phyloP scores from a whole-genome alignment of 2,888 invertebrate species.

The Oscheius sp. region DNA sequence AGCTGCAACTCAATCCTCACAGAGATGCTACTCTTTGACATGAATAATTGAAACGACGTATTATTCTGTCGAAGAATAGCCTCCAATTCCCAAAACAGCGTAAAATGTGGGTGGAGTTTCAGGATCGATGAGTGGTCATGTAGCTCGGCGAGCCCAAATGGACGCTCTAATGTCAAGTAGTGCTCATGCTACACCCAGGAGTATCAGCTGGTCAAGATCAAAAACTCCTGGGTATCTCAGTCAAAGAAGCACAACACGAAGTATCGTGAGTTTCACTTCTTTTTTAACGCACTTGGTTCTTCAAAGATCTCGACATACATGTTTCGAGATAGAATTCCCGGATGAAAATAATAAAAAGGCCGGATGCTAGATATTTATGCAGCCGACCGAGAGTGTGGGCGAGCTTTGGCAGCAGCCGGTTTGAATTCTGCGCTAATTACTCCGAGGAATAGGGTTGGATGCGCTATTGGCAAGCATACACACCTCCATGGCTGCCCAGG shows the following conservation, averaged over 20 bases:
- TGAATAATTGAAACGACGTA: not conserved
- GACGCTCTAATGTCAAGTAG: conserved; percentile 35
- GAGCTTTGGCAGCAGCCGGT: conserved; percentile 23
- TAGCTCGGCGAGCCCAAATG: conserved; percentile 37
- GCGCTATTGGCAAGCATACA: conserved; percentile 25
- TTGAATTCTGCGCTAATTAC: conserved; percentile 30
- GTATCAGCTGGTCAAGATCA: conserved; percentile 50
- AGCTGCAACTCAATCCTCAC: too few relatives aligned
- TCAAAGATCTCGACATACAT: too few relatives aligned
- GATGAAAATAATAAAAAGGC: too few relatives aligned
- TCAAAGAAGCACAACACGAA: conserved; percentile 23
- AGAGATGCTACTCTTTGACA: too few relatives aligned
- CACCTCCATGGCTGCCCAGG: conserved; percentile 15
- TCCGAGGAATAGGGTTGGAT: conserved; percentile 14
- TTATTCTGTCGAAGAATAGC: conserved; percentile 5
- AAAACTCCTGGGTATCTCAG: conserved; percentile 7
- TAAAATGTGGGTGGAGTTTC: conserved; percentile 40
- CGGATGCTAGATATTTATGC: too few relatives aligned
- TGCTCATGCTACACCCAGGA: conserved; percentile 45
- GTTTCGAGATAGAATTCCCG: too few relatives aligned
- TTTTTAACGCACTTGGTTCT: not conserved
- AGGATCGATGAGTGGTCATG: conserved; percentile 39
- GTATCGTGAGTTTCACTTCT: conserved; percentile 21
- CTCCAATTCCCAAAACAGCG: conserved; percentile 36
- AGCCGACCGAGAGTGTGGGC: too few relatives aligned